Base-by-base conservation (phyloP, 2,113 vertebrate species). In the Salvelinus sp. region DNA sequence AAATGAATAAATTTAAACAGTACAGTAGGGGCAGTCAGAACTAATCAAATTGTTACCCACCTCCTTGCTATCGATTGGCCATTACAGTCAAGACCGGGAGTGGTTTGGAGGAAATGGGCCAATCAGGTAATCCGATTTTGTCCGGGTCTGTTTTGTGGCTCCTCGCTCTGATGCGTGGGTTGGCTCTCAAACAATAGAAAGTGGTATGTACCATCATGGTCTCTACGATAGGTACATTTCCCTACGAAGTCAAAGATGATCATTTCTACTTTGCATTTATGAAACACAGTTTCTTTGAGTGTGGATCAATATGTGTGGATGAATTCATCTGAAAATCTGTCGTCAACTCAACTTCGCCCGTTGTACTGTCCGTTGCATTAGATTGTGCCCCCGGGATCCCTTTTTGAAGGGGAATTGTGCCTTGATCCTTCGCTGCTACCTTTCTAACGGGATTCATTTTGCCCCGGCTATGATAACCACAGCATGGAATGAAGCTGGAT, bases 111-210 rank as follows among this genome's bases (percentile, higher is more conserved):
- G 6, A 67, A 73, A 75, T 18, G 3, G 28, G 58, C 86, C 84
- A 87, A 86, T 89, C 78, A 83, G 13, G 16, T 12, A 6, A 13
- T 70, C 76, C 75, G 70, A 69, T n/a, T 77, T 18, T 72, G 76
- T 78, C 70, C 77, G 80, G 82, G 70, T 68, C 50, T 28, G 22
- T 33, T 76, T 64, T 72, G 47, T 70, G 80, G 80, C 75, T 82
- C 83, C 79, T 83, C 57, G 72, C 75, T 83, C 86, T 68, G 83
- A 79, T 38, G 73, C 48, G 79, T 50, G 38, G 72, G 54, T 54
- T 76, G 75, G 76, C 81, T 83, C 86, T 87, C 87, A 90, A 93
- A 94, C 93, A 93, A 94, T 92, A 90, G 92, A 92, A 78, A 82
- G 91, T 88, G 92, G 92, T 75, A 76, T 80, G 86, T 93, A 92